phyloP scores from a whole-genome alignment of 2,113 vertebrate species.

The Petrocephalus zakoni region DNA sequence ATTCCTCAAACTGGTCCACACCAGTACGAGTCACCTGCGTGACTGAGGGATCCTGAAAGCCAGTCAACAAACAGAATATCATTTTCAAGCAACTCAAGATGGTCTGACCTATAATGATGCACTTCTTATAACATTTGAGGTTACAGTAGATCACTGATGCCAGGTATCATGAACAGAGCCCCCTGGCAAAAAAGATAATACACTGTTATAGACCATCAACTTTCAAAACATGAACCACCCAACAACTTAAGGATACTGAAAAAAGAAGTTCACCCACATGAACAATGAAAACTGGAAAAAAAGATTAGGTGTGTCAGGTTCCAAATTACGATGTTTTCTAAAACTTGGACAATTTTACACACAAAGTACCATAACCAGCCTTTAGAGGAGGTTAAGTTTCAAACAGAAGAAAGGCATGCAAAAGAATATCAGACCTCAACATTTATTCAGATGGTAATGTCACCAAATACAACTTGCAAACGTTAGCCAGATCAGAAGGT shows the following conservation, averaged over 20 bases:
- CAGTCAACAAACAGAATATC: slow-evolving; percentile 16
- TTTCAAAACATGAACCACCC: background rate
- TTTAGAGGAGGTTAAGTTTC: background rate
- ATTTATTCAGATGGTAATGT: background rate
- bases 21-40: slow-evolving; percentile 72
- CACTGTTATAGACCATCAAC: background rate
- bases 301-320: background rate
- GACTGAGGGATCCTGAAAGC: slow-evolving; percentile 81
- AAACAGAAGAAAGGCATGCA: background rate
- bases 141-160: background rate
- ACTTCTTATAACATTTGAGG: background rate
- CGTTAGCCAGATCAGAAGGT: background rate
- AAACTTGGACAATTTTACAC: background rate
- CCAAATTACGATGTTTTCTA: background rate
- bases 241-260: background rate
- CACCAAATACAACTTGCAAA: background rate
- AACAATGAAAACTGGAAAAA: background rate
- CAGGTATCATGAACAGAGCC: background rate
- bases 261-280: background rate
- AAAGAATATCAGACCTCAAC: background rate
- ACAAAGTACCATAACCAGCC: background rate
- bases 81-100: background rate
- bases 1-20: slow-evolving; percentile 69
- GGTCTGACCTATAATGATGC: background rate
- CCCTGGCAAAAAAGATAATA: background rate